Evolutionary conservation across 2,888 invertebrate genomes (phyloP), one percentile per base, ranked within the genome.

Genomic region (Amiota communis): DNA sequence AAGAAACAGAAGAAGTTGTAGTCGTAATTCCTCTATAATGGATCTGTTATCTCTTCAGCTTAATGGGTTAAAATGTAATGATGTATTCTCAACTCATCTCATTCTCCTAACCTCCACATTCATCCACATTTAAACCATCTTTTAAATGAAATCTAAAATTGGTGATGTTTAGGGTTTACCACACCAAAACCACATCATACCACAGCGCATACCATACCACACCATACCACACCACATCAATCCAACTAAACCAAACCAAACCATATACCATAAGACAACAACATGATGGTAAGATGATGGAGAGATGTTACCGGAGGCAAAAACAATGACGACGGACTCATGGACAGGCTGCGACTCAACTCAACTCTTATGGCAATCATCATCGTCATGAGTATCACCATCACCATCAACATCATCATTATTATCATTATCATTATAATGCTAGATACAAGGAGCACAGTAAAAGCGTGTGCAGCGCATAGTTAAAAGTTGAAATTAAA

Each of bases 11-110:
- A 74, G 81, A 73, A 73, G 82, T 77, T 82, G 82, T 77, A 82
- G 76, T 83, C 85, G 85, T 83, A 83, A 83, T 84, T 84, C 85
- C 84, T 77, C 83, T 81, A 83, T 85, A 83, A 83, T 83, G 83
- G 85, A 83, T 83, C 85, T 83, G 82, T 83, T 83, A 83, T 83
- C 83, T 83, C 81, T 78, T 17, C 76, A 75, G 85, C 83, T 84
- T 83, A 83, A 83, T 83, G 83, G 83, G 85, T 85, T 84, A 81
- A 72, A 67, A 78, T 75, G 76, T 49, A 36, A 49, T 3, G 57
- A 51, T 69, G 51, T 15, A 71, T 49, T 23, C 36, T 36, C 36
- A 36, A 36, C 36, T 36, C 36, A 36, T 4, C 36, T 23, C 23
- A 2, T 36, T 36, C 36, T 6, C 36, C 6, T 6, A 0, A 36